Conservation (phyloP, 2,113 vertebrate species). For the Protobothrops flavoviridis region DNA sequence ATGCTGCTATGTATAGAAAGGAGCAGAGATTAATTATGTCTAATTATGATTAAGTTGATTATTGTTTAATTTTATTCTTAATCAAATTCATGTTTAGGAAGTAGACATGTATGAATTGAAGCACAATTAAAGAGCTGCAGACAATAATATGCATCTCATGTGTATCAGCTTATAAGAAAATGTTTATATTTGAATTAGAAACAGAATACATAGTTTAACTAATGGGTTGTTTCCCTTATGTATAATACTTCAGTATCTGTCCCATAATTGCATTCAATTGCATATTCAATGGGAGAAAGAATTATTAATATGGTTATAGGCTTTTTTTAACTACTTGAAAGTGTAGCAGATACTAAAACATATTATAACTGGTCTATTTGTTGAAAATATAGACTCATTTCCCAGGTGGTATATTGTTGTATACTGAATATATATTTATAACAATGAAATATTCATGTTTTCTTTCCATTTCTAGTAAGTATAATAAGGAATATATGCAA, state of each 20-base stretch:
- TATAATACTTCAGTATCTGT: background rate
- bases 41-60: background rate
- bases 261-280: background rate
- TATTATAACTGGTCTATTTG: background rate
- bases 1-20: background rate
- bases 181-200: background rate
- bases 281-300: background rate
- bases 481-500: background rate
- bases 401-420: background rate
- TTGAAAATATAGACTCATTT: background rate
- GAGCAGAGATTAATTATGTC: background rate
- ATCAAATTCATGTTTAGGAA: background rate
- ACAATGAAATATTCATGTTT: background rate
- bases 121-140: background rate
- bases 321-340: background rate
- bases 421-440: background rate
- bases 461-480: background rate
- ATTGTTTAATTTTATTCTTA: background rate
- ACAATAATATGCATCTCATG: background rate
- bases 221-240: background rate
- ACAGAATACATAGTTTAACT: background rate
- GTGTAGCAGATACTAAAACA: background rate
- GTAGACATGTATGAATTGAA: background rate
- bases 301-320: background rate
- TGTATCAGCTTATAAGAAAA: background rate